Evolutionary conservation across 2,113 vertebrate genomes (phyloP).

Genomic region (Anser brachyrhynchus): DNA sequence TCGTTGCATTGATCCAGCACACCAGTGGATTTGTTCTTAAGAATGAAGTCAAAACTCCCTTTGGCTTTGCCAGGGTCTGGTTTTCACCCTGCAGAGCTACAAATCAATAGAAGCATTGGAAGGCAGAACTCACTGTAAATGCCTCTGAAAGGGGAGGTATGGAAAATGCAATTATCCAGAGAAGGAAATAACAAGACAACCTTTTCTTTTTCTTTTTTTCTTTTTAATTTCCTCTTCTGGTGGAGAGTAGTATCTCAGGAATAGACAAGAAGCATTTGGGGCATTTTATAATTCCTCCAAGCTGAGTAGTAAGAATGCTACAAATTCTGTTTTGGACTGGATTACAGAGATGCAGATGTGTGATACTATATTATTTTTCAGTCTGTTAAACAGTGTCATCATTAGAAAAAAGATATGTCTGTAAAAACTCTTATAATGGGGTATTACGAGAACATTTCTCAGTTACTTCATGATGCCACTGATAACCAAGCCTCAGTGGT

Average conservation of each 20-base stretch:
- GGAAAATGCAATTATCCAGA: slow-evolving; percentile 42
- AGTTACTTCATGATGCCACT: background rate
- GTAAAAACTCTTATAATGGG: background rate
- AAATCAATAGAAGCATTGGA: slow-evolving; percentile 54
- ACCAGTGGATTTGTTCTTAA: slow-evolving; percentile 57
- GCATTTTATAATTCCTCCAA: background rate
- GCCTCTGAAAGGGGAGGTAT: slow-evolving; percentile 23
- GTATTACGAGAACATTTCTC: background rate
- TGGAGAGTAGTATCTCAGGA: background rate
- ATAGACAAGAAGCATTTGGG: background rate
- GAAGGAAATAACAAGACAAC: slow-evolving; percentile 35
- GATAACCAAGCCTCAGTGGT: background rate
- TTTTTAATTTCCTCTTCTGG: background rate
- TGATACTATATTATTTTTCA: background rate
- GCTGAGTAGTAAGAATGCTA: background rate
- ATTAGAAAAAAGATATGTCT: background rate
- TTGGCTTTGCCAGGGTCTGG: slow-evolving; percentile 55
- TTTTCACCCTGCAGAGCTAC: slow-evolving; percentile 54
- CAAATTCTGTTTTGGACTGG: background rate
- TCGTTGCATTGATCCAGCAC: slow-evolving; percentile 56
- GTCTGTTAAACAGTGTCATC: background rate
- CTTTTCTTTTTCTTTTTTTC: background rate
- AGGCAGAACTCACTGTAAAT: slow-evolving; percentile 48
- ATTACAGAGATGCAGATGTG: background rate
- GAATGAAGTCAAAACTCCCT: slow-evolving; percentile 64